Conservation (phyloP, 2,113 vertebrate genomes). For the Platichthys flesus region DNA sequence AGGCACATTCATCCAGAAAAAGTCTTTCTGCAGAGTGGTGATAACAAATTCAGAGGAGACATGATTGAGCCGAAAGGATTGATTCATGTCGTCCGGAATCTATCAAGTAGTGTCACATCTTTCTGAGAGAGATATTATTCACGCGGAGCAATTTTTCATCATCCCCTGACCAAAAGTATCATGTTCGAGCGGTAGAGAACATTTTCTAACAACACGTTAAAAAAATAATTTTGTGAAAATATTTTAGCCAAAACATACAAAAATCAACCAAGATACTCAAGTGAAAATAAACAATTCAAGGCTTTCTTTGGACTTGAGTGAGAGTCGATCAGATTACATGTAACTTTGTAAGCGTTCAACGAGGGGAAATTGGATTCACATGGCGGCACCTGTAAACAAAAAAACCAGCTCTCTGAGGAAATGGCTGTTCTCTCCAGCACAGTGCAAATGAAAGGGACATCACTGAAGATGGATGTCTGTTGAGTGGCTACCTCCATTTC, state of each 20-base stretch:
- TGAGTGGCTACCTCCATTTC: neutral
- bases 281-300: neutral
- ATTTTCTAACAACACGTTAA: neutral
- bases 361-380: conserved; percentile 44
- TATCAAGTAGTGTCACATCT: neutral
- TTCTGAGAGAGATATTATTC: neutral
- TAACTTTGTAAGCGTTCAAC: conserved; percentile 37
- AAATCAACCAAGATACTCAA: neutral
- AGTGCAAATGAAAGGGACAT: neutral
- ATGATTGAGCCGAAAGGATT: neutral
- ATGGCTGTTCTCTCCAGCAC: neutral
- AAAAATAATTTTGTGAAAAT: neutral
- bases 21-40: neutral
- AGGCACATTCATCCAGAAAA: neutral
- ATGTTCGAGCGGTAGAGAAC: neutral
- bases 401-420: neutral
- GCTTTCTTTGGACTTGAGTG: conserved; percentile 1
- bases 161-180: neutral
- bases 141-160: neutral
- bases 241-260: too few species aligned
- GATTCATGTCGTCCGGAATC: neutral
- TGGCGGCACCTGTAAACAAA: conserved; percentile 36
- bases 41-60: neutral
- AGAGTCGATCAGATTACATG: conserved; percentile 44
- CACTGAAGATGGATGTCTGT: neutral